Base-by-base conservation (phyloP, 2,797 vertebrate species). In the Denticeps clupeoides region DNA sequence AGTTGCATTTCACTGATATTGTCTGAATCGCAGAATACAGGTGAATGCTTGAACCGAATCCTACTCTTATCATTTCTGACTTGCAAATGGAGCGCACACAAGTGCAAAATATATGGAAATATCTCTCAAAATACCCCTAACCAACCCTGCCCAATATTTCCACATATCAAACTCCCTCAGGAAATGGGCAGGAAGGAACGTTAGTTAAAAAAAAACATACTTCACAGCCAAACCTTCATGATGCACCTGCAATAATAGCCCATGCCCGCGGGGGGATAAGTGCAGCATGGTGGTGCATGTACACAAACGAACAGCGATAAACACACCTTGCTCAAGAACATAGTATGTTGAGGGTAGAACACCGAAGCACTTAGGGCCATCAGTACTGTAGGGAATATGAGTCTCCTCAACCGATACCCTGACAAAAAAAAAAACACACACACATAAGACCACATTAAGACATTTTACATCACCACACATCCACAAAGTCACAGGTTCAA, bases 281-380 rank as follows among this genome's bases (percentile, higher is more conserved):
- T n/a, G 41, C 4, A 8, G 12, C 46, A 45, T 56, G 40, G 53
- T 61, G 15, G 3, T 13, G 44, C 23, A 21, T 42, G 47, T 21
- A 42, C 12, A 49, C 16, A 0, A 13, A 1, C 25, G 35, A 10
- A 37, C 24, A 47, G 23, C 46, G 47, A 9, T 40, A 8, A 15
- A 53, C 81, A 76, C 65, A 85, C 92, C 88, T 89, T 89, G 15
- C 80, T 76, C 47, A 89, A 31, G 3, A 75, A 37, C 1, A 83
- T 84, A 0, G 88, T 86, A 60, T 90, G 84, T 55, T 95, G 89
- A 46, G 94, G 93, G 67, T 96, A 96, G 63, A 97, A 93, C 65
- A 96, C 60, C 62, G 91, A 91, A 12, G 87, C 82, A 37, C 75
- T 84, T n/a, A 95, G 62, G 41, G 85, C 76, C 86, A 95, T 83